phyloP scores from a whole-genome alignment of 2,888 invertebrate genomes.

The Drosophila antonietae region DNA sequence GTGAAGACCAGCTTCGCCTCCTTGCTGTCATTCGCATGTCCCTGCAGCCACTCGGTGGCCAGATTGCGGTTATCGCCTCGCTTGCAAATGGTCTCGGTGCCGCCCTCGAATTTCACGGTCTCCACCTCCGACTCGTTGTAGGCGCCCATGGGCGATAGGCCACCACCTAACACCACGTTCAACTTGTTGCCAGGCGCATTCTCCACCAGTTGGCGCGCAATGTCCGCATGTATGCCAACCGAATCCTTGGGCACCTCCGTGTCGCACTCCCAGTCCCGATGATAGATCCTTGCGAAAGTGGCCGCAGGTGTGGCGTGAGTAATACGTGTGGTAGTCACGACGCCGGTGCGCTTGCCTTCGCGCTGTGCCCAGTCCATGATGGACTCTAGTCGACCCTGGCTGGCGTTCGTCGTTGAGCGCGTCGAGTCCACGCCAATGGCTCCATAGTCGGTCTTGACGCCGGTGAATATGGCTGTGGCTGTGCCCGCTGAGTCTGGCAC shows the following conservation, averaged over 20 bases:
- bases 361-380: conserved; percentile 87
- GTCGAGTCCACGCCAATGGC: conserved; percentile 86
- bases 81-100: conserved; percentile 83
- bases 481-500: conserved; percentile 90
- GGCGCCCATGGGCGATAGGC: conserved; percentile 85
- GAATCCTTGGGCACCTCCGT: conserved; percentile 80
- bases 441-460: conserved; percentile 87
- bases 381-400: conserved; percentile 85
- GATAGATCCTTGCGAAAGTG: conserved; percentile 86
- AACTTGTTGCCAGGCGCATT: conserved; percentile 87
- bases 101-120: conserved; percentile 73
- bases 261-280: conserved; percentile 88
- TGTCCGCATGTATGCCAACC: conserved; percentile 85
- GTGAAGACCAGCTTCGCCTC: conserved; percentile 82
- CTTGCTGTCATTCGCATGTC: conserved; percentile 71
- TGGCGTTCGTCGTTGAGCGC: conserved; percentile 72
- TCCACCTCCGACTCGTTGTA: conserved; percentile 60
- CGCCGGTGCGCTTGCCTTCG: conserved; percentile 87
- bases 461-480: conserved; percentile 88
- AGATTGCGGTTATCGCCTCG: conserved; percentile 87
- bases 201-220: conserved; percentile 88
- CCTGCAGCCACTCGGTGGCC: conserved; percentile 85
- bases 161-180: conserved; percentile 88
- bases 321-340: conserved; percentile 88
- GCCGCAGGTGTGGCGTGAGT: conserved; percentile 89